Percentiles rank a stretch among this genome's conserved stretches.
Conservation (phyloP, 2,888 invertebrate species). For the Drosophila pseudotakahashii region DNA sequence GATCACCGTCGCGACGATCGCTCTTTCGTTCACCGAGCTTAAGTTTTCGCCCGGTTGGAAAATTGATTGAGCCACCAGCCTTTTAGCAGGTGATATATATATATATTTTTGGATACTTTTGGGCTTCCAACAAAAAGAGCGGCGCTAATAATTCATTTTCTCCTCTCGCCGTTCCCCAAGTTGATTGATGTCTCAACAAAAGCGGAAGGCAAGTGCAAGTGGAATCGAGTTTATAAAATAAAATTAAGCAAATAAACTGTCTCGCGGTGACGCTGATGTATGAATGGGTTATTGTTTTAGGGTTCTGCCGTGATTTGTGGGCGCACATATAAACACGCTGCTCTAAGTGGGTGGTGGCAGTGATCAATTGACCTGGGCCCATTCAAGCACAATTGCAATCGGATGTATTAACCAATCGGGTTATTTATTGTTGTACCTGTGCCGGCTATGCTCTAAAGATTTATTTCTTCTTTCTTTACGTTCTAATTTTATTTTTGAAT, state of each 20-base stretch:
- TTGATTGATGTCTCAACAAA: conserved; percentile 65
- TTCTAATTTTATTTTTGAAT: not conserved
- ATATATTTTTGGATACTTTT: not conserved
- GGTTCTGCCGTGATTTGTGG: conserved; percentile 30
- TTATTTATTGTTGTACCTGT: conserved; percentile 5
- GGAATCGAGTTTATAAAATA: conserved; percentile 41
- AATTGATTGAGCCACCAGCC: conserved; percentile 74
- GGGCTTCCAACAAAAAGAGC: conserved; percentile 22
- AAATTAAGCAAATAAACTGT: conserved; percentile 75
- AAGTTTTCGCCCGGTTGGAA: conserved; percentile 66
- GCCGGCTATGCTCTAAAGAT: not conserved
- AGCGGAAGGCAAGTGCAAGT: conserved; percentile 37
- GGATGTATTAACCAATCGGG: conserved; percentile 35
- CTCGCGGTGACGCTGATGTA: conserved; percentile 65
- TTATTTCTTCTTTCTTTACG: not conserved
- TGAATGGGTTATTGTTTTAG: conserved; percentile 52
- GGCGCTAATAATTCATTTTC: conserved; percentile 61
- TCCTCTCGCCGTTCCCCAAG: conserved; percentile 1
- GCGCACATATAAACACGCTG: conserved; percentile 11
- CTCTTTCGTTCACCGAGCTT: conserved; percentile 59
- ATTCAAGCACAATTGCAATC: conserved; percentile 21
- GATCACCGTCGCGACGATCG: conserved; percentile 57
- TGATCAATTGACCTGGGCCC: conserved; percentile 35
- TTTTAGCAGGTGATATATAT: conserved; percentile 53
- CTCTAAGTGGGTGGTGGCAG: conserved; percentile 40